Evolutionary conservation across 2,888 invertebrate species (phyloP), one percentile per base, ranked within the genome.

Genomic region (Drosophila glabriapex): DNA sequence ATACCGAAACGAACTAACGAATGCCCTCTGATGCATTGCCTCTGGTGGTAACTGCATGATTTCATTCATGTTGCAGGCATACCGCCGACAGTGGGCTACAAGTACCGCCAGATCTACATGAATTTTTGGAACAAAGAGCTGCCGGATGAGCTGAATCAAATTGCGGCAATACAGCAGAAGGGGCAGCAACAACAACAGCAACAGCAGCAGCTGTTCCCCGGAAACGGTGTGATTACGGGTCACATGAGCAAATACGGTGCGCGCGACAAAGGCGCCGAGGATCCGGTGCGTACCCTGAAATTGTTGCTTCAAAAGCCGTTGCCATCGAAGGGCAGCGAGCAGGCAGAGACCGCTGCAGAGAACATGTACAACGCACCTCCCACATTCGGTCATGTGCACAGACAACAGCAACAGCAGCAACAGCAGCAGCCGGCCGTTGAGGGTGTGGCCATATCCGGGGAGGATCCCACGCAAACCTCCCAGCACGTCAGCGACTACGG

Each of bases 81-180:
- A 78, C 97, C 97, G 4, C 97, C 97, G 0, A 95, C 94, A 49
- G 94, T 96, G 49, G 95, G 96, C 68, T 95, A 95, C 73, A 95
- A 96, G 81, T 98, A 98, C 93, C 95, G 98, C 49, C 94, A 95
- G 9, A 95, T 96, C 76, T 96, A 96, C 89, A 96, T 97, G 90
- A 95, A 95, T 54, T 97, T 97, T 90, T 98, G 98, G 98, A 96
- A 97, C 80, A 96, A 97, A 64, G 95, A 95, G 49, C 94, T 98
- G 56, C 98, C 98, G 0, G 95, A 96, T 79, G 95, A 96, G 81
- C 94, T 96, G 87, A 95, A 95, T 84, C 94, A 92, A 91, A 93
- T 93, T 63, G 91, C 92, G 7, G 83, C 80, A 37, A 92, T 92
- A 53, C 93, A 93, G 66, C 83, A 89, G 66, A 92, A 92, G 46